Conservation (phyloP, 2,797 vertebrate genomes). For the Hipposideros larvatus region DNA sequence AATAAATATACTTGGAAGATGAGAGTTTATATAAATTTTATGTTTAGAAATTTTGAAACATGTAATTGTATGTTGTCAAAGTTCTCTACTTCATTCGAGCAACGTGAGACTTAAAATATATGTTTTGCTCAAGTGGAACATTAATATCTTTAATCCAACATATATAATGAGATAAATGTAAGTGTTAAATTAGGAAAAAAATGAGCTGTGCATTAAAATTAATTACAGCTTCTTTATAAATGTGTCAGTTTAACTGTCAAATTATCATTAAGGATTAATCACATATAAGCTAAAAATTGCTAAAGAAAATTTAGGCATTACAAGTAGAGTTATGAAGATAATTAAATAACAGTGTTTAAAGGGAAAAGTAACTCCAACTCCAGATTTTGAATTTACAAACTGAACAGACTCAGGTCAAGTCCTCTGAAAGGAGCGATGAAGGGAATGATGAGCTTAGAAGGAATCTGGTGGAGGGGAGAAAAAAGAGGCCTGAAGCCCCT, state of each 20-base stretch:
- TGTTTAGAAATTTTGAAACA: constrained; percentile 64
- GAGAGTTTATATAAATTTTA: constrained; percentile 53
- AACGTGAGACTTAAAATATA: constrained; percentile 57
- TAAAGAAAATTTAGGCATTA: constrained; percentile 61
- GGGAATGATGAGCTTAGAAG: neutral
- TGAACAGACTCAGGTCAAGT: constrained; percentile 33
- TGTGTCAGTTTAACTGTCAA: constrained; percentile 63
- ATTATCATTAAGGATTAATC: constrained; percentile 68
- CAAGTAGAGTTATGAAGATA: constrained; percentile 63
- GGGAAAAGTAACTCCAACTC: constrained; percentile 15
- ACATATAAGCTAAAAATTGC: constrained; percentile 43
- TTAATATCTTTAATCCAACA: constrained; percentile 69
- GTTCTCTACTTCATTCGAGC: constrained; percentile 43
- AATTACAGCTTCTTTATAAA: constrained; percentile 69
- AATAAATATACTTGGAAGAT: constrained; percentile 62
- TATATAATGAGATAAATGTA: constrained; percentile 68
- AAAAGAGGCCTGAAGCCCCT: neutral
- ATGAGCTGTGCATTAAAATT: constrained; percentile 61
- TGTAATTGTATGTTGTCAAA: constrained; percentile 63
- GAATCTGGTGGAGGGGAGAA: neutral
- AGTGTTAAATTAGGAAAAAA: constrained; percentile 60
- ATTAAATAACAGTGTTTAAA: constrained; percentile 61
- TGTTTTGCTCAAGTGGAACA: constrained; percentile 64
- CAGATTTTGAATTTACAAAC: constrained; percentile 50
- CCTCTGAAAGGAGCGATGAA: neutral